phyloP scores from a whole-genome alignment of 2,888 invertebrate species.

The Aleiodes alternator region DNA sequence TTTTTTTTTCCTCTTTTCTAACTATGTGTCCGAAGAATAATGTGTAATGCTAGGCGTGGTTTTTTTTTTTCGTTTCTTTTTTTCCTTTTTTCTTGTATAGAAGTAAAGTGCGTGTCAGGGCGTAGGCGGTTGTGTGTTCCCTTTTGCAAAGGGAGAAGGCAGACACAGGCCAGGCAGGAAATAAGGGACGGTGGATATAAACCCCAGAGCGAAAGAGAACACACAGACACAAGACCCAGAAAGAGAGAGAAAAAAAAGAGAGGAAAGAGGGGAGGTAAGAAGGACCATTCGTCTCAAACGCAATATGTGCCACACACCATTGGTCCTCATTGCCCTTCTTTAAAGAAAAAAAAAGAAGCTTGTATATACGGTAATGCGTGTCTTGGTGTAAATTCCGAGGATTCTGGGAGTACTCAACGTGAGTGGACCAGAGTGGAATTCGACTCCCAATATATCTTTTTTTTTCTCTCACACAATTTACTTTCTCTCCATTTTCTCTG shows the following conservation, averaged over 20 bases:
- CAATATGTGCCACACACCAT: constrained; percentile 48
- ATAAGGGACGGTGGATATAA: constrained; percentile 43
- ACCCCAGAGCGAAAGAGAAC: constrained; percentile 36
- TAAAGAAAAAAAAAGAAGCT: constrained; percentile 9
- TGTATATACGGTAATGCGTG: constrained; percentile 18
- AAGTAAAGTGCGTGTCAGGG: constrained; percentile 38
- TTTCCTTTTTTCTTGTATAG: constrained; percentile 24
- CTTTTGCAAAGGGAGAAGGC: constrained; percentile 39
- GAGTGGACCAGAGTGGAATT: constrained; percentile 23
- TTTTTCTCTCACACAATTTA: constrained; percentile 7
- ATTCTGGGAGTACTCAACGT: constrained; percentile 37
- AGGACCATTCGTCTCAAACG: constrained; percentile 47
- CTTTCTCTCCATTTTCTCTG: constrained; percentile 14
- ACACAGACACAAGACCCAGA: no score
- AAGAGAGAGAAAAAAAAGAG: constrained; percentile 44
- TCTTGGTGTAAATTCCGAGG: constrained; percentile 35
- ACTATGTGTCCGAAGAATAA: not conserved
- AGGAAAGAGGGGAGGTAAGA: constrained; percentile 48
- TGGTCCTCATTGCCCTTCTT: constrained; percentile 28
- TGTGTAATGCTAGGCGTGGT: constrained; percentile 17
- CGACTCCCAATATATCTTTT: not conserved
- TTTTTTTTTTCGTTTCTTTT: constrained; percentile 6
- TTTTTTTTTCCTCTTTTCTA: not conserved
- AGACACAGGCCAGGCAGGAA: constrained; percentile 45
- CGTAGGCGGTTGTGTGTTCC: constrained; percentile 35